A percentile compares a stretch with the other conserved stretches of the same genome.
These are phyloP conservation scores for Oscheius onirici DNA, from an alignment of 2,888 invertebrate species.

Conservation along the genomic window DNA sequence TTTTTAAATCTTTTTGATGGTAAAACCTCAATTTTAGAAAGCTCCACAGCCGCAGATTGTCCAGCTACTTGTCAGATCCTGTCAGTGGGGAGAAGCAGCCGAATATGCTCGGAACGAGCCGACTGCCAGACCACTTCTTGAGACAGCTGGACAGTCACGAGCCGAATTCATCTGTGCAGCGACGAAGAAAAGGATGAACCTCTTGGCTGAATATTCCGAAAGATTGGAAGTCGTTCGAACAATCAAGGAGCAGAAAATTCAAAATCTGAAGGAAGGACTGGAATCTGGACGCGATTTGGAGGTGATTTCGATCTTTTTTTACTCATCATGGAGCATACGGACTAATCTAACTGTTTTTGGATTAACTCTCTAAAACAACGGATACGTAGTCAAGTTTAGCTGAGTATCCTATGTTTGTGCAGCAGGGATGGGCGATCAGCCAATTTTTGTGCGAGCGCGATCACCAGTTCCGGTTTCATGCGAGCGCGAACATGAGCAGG, in stretches of 20 bases:
- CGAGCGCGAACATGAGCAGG: too few relatives aligned
- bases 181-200: neutral
- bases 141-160: neutral
- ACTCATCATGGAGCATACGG: neutral
- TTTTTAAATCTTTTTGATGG: neutral
- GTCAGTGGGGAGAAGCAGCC: neutral
- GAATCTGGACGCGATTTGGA: conserved; percentile 34
- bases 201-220: conserved; percentile 26
- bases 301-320: neutral
- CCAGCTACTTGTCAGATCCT: neutral
- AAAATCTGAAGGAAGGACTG: conserved; percentile 40
- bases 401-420: neutral
- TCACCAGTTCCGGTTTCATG: too few relatives aligned
- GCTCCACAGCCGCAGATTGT: neutral
- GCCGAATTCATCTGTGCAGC: neutral
- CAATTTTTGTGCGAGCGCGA: too few relatives aligned
- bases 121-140: neutral
- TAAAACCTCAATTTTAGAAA: neutral
- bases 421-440: too few relatives aligned
- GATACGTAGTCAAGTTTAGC: neutral
- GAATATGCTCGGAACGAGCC: neutral
- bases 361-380: neutral
- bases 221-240: conserved; percentile 53
- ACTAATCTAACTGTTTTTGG: neutral
- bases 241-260: conserved; percentile 50